Percentiles rank a stretch among this genome's conserved stretches.
phyloP scores from a whole-genome alignment of 2,888 invertebrate species.

The Synanthedon myopaeformis region DNA sequence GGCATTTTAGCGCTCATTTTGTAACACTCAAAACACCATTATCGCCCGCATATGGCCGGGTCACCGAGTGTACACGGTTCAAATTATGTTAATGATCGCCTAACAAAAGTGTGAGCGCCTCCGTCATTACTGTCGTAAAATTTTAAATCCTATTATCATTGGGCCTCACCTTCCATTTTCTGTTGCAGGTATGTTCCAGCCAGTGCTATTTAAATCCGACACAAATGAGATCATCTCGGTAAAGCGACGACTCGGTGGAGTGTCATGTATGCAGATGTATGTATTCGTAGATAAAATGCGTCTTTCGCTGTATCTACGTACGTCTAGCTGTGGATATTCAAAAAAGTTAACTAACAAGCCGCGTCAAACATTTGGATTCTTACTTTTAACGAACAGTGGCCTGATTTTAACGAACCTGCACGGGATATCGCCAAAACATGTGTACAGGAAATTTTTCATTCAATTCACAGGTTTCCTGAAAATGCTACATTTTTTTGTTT shows the following conservation, averaged over 20 bases:
- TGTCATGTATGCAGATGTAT: not conserved
- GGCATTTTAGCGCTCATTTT: slow-evolving; percentile 36
- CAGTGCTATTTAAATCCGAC: slow-evolving; percentile 2
- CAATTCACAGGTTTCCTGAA: not conserved
- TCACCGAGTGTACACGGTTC: slow-evolving; percentile 22
- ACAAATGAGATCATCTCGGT: slow-evolving; percentile 16
- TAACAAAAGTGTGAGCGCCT: slow-evolving; percentile 33
- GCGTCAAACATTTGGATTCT: slow-evolving; percentile 13
- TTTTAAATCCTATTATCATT: slow-evolving; percentile 30
- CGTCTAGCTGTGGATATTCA: slow-evolving; percentile 19
- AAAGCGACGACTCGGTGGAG: slow-evolving; percentile 16
- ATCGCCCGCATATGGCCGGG: slow-evolving; percentile 27
- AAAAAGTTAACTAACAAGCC: slow-evolving; percentile 34
- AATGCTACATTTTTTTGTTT: no score
- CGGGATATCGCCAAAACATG: slow-evolving; percentile 22
- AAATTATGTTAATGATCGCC: slow-evolving; percentile 40
- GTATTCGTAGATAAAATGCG: slow-evolving; percentile 6
- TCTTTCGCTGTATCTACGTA: slow-evolving; percentile 26
- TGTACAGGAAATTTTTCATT: not conserved
- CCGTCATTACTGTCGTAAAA: slow-evolving; percentile 25
- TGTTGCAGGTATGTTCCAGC: slow-evolving; percentile 39
- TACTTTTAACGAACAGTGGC: not conserved
- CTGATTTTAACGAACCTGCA: slow-evolving; percentile 31
- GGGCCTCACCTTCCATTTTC: slow-evolving; percentile 20
- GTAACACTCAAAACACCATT: slow-evolving; percentile 40